Evolutionary conservation across 64 coral and sea anemone genomes (phyloP), one percentile per base, ranked within the genome.

Genomic region (Catalaphyllia jardinei): DNA sequence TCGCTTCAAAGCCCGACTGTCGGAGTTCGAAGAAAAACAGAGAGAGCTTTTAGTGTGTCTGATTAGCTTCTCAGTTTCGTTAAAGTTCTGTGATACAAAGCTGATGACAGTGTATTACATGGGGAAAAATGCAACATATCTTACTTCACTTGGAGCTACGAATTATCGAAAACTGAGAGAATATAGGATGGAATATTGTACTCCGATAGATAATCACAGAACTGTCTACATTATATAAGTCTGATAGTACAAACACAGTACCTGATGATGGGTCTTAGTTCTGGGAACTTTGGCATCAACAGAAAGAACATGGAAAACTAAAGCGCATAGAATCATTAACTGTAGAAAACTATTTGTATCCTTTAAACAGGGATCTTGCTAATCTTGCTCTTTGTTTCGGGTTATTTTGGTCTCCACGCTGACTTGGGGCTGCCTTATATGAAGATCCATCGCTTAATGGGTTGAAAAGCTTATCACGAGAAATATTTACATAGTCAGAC

Each of bases 401-500:
- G 22, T 29, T 19, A 17, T n/a, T 54, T 31, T 31, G 52, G 78
- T 80, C 78, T 80, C 18, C 65, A 20, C 22, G 9, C 65, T 69
- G 65, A 69, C 8, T 69, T 69, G 9, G 42, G 42, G 9, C 65
- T 69, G 65, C 27, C n/a, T 69, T 69, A n/a, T 69, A n/a, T 10
- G 22, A 57, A 16, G 54, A n/a, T 69, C 22, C 65, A 11, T 69
- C 20, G 22, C 22, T 38, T 60, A 61, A 61, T 31, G 28, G 54
- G 28, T 54, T 33, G 31, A 67, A 85, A 71, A n/a, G 46, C 65
- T 85, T 12, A 85, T 85, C 62, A 71, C 4, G 31, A 71, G 63
- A 85, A 85, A 85, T 71, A 71, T 71, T 85, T 51, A 67, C 16
- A 62, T 67, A 42, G 79, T 24, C 62, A 71, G 63, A 85, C 81